Conservation (phyloP, 1,140 invertebrate species). For the Calephelis nemesis region DNA sequence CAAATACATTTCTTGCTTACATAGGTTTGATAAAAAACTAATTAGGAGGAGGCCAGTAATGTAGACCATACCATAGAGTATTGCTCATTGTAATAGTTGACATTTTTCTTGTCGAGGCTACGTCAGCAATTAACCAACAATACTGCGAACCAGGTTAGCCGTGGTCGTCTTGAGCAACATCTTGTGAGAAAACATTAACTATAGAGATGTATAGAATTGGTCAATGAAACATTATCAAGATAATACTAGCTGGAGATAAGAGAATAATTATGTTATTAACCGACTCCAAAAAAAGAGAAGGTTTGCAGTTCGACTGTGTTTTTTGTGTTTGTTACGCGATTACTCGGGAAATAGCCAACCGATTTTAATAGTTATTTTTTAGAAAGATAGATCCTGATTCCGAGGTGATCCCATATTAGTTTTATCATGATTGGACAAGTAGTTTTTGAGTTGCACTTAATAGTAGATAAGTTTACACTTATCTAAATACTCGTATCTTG, state of each 20-base stretch:
- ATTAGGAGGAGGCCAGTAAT: slow-evolving; percentile 5
- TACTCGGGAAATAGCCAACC: no score
- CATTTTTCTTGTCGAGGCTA: slow-evolving; percentile 11
- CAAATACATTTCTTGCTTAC: no score
- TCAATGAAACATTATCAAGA: slow-evolving; percentile 8
- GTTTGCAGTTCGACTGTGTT: no score
- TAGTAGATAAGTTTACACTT: no score
- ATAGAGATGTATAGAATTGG: slow-evolving; percentile 12
- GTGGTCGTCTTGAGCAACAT: slow-evolving; percentile 13
- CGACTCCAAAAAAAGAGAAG: no score
- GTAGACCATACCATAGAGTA: not conserved
- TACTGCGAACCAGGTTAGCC: slow-evolving; percentile 12
- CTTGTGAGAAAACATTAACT: slow-evolving; percentile 1
- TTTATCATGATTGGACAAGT: no score
- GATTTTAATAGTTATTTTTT: no score
- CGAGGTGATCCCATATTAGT: no score
- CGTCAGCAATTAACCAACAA: slow-evolving; percentile 18
- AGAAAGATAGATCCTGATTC: no score
- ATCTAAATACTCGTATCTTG: no score
- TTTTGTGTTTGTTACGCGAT: no score
- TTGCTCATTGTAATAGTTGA: not conserved
- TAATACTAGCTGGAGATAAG: not conserved
- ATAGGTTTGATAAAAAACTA: not conserved
- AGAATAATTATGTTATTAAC: not conserved
- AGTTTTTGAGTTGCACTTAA: no score